A percentile compares a stretch with the other conserved stretches of the same genome.
Conservation (phyloP, 2,113 vertebrate species). For the Dendropsophus ebraccatus region DNA sequence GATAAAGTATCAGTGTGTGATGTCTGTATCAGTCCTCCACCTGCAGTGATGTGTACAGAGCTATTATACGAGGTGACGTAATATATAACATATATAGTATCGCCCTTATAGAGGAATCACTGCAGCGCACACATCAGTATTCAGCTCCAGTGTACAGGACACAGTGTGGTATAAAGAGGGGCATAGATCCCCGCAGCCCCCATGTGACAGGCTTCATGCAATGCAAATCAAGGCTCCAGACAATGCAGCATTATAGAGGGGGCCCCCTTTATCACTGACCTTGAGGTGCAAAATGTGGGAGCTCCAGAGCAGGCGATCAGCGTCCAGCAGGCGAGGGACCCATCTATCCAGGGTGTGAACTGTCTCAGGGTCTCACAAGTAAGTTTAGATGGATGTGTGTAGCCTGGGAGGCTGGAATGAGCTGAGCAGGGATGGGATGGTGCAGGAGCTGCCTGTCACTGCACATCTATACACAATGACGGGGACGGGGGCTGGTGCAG, state of each 20-base stretch:
- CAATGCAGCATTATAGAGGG: constrained; percentile 7
- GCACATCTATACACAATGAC: too few relatives aligned
- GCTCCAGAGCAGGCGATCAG: constrained; percentile 4
- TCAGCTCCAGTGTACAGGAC: neutral
- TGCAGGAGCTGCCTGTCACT: constrained; percentile 69
- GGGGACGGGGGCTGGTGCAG: neutral
- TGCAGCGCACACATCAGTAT: constrained; percentile 35
- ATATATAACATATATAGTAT: neutral
- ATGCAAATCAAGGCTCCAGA: constrained; percentile 9
- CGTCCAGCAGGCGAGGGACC: constrained; percentile 50
- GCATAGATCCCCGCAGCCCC: neutral
- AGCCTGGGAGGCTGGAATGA: constrained; percentile 60
- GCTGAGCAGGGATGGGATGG: constrained; percentile 64
- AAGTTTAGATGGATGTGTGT: constrained; percentile 65
- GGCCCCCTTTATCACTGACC: constrained; percentile 75
- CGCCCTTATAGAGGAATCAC: neutral
- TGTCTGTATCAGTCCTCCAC: neutral
- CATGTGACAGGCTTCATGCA: constrained; percentile 2
- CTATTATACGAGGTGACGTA: neutral
- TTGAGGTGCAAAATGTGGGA: constrained; percentile 68
- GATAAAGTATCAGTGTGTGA: neutral
- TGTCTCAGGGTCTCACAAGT: constrained; percentile 52
- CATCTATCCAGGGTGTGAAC: neutral
- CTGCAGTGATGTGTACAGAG: neutral
- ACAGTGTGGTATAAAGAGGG: neutral